These are phyloP conservation scores for Psilopsiagon aurifrons DNA, from an alignment of 2,113 vertebrate species.

Conservation along the genomic window DNA sequence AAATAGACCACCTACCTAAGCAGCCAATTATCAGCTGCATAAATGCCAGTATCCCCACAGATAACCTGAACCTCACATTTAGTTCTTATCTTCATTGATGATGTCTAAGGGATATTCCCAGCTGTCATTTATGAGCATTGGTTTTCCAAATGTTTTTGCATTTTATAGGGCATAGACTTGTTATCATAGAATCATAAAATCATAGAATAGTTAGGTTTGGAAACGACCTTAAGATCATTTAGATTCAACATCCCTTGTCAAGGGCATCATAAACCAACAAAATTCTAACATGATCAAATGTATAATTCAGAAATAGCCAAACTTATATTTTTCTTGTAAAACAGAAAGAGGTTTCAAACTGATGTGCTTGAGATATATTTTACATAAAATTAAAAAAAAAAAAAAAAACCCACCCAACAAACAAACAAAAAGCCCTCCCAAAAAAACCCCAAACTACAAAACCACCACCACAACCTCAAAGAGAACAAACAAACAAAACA, in stretches of 20 bases:
- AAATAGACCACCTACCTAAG: neutral
- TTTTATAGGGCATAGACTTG: neutral
- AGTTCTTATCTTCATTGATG: neutral
- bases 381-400: neutral
- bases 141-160: neutral
- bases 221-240: neutral
- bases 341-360: neutral
- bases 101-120: neutral
- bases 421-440: rapidly evolving
- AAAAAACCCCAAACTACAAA: neutral
- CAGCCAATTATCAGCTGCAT: neutral
- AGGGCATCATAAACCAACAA: neutral
- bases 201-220: neutral
- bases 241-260: neutral
- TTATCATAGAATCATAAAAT: neutral
- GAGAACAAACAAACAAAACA: neutral
- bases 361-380: neutral
- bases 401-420: rapidly evolving
- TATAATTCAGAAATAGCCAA: neutral
- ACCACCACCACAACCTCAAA: rapidly evolving
- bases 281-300: neutral
- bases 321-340: neutral
- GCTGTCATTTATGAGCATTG: neutral
- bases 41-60: neutral
- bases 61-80: neutral